These are phyloP conservation scores for Amphilophus citrinellus DNA, from an alignment of 2,113 vertebrate genomes.

Conservation along the genomic window DNA sequence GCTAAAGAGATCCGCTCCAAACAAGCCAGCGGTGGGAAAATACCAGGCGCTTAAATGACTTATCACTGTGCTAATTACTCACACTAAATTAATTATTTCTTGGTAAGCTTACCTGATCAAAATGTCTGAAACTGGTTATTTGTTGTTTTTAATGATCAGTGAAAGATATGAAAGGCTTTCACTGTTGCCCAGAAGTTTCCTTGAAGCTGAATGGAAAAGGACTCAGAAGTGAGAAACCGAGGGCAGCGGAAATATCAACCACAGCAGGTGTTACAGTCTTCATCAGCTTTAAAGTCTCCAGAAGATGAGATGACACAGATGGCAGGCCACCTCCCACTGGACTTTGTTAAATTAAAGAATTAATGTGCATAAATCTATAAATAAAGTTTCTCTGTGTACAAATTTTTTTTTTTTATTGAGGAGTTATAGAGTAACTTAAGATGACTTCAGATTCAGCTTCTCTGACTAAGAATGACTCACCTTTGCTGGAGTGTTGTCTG, in stretches of 20 bases:
- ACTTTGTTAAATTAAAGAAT: background rate
- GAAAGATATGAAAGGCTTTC: background rate
- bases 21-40: constrained; percentile 13
- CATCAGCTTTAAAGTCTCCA: background rate
- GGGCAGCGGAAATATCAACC: background rate
- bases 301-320: background rate
- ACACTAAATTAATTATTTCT: background rate
- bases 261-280: background rate
- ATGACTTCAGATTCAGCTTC: background rate
- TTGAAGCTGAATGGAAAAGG: background rate
- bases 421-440: background rate
- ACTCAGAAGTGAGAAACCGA: background rate
- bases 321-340: background rate
- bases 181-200: background rate
- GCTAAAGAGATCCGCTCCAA: background rate
- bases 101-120: background rate
- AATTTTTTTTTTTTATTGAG: background rate
- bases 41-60: constrained; percentile 3
- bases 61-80: constrained; percentile 1
- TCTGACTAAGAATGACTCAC: constrained; percentile 74
- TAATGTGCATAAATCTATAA: background rate
- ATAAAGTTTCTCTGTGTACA: background rate
- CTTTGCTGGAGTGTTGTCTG: constrained; percentile 78
- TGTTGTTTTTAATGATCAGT: background rate
- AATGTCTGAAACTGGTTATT: background rate